Conservation (phyloP, 2,888 invertebrate species). For the Drosophila trichaetosa region DNA sequence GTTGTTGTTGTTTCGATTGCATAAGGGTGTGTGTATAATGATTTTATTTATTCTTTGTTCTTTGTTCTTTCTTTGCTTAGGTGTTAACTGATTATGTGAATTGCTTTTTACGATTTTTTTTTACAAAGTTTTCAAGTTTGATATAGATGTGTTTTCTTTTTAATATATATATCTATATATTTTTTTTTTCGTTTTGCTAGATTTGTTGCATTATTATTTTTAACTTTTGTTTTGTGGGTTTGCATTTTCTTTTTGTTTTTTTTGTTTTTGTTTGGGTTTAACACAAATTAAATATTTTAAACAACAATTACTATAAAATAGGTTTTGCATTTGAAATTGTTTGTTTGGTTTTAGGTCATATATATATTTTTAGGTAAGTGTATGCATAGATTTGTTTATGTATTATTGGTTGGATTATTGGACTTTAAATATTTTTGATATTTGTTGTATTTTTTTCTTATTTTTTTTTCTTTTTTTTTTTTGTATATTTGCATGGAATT, state of each 20-base stretch:
- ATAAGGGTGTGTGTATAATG: slow-evolving; percentile 50
- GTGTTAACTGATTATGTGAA: slow-evolving; percentile 45
- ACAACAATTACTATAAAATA: slow-evolving; percentile 57
- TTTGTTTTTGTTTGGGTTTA: slow-evolving; percentile 39
- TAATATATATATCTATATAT: background rate
- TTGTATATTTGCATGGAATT: slow-evolving; percentile 34
- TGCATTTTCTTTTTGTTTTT: slow-evolving; percentile 10
- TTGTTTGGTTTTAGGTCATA: slow-evolving; percentile 52
- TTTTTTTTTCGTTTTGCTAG: slow-evolving; percentile 23
- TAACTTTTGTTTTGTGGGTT: slow-evolving; percentile 47
- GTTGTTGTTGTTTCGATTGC: slow-evolving; percentile 46
- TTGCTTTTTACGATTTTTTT: slow-evolving; percentile 56
- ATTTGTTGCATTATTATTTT: slow-evolving; percentile 45
- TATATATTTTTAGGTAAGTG: slow-evolving; percentile 54
- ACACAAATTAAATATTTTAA: slow-evolving; percentile 58
- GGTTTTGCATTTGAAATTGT: slow-evolving; percentile 50
- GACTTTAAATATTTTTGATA: slow-evolving; percentile 62
- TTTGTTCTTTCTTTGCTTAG: slow-evolving; percentile 30
- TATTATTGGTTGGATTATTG: slow-evolving; percentile 70
- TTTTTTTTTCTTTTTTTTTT: slow-evolving; percentile 14
- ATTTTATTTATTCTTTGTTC: slow-evolving; percentile 40
- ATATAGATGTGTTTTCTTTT: slow-evolving; percentile 33
- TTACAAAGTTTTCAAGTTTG: slow-evolving; percentile 50
- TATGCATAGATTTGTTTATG: slow-evolving; percentile 58
- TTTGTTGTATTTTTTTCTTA: slow-evolving; percentile 33